Evolutionary conservation across 2,888 invertebrate genomes (phyloP).

Genomic region (Branchipolynoe longqiensis): DNA sequence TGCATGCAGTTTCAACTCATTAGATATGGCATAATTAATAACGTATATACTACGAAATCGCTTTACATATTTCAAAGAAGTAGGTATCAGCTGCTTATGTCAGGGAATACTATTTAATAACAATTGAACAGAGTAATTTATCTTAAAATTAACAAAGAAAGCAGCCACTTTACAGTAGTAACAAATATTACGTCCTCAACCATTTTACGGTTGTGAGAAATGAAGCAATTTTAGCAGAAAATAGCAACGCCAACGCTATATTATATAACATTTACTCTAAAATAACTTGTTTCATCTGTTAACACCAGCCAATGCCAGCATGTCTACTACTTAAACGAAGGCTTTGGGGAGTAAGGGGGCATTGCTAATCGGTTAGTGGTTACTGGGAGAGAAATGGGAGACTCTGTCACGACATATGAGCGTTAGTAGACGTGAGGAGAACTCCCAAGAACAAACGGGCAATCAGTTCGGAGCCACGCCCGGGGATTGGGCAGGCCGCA

Average conservation of each 20-base stretch:
- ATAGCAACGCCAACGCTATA: background rate
- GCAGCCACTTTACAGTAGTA: background rate
- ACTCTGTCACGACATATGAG: background rate
- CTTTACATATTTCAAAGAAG: no score
- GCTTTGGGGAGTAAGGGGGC: no score
- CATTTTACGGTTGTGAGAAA: background rate
- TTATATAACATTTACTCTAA: background rate
- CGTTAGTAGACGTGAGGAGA: background rate
- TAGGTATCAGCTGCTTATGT: no score
- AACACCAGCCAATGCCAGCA: slow-evolving; percentile 43
- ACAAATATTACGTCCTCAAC: background rate
- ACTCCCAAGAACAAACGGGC: slow-evolving; percentile 3
- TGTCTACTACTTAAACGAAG: slow-evolving; percentile 4
- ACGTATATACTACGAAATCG: background rate
- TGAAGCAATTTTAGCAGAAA: background rate
- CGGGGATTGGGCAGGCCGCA: slow-evolving; percentile 23
- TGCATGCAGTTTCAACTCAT: slow-evolving; percentile 12
- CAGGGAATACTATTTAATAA: background rate
- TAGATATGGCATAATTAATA: background rate
- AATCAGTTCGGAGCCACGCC: background rate
- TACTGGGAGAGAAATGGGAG: background rate
- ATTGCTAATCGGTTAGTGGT: slow-evolving; percentile 30
- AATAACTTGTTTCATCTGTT: slow-evolving; percentile 25
- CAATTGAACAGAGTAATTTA: background rate
- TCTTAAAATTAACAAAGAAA: background rate